Evolutionary conservation across 2,888 invertebrate species (phyloP).

Genomic region (Pammene fasciana): DNA sequence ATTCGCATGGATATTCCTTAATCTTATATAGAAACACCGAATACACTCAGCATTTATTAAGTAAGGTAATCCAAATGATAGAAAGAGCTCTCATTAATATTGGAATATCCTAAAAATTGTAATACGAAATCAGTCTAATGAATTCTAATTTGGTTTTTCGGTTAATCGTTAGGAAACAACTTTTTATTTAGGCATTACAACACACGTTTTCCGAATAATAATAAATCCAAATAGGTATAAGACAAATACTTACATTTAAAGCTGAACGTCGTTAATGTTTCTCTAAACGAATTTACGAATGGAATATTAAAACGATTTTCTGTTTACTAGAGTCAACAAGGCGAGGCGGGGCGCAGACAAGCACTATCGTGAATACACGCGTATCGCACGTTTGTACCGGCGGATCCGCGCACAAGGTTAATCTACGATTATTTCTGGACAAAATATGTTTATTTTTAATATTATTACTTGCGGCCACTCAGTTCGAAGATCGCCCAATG

Average conservation of each 20-base stretch:
- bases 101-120: no score
- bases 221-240: background rate
- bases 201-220: no score
- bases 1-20: no score
- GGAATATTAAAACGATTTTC: background rate
- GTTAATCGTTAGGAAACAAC: background rate
- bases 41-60: no score
- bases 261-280: background rate
- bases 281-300: background rate
- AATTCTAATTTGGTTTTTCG: background rate
- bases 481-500: slow-evolving; percentile 53
- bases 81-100: no score
- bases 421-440: slow-evolving; percentile 30
- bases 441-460: slow-evolving; percentile 21
- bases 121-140: background rate
- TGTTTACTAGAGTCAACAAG: slow-evolving; percentile 56
- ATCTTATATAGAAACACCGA: no score
- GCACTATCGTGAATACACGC: slow-evolving; percentile 62
- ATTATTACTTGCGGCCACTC: slow-evolving; percentile 46
- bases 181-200: no score
- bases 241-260: slow-evolving; percentile 12
- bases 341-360: slow-evolving; percentile 60
- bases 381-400: slow-evolving; percentile 50
- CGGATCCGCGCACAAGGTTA: slow-evolving; percentile 46
- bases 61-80: no score